These are phyloP conservation scores for Hydrotaea diabolus DNA, from an alignment of 2,888 invertebrate species.

Conservation along the genomic window DNA sequence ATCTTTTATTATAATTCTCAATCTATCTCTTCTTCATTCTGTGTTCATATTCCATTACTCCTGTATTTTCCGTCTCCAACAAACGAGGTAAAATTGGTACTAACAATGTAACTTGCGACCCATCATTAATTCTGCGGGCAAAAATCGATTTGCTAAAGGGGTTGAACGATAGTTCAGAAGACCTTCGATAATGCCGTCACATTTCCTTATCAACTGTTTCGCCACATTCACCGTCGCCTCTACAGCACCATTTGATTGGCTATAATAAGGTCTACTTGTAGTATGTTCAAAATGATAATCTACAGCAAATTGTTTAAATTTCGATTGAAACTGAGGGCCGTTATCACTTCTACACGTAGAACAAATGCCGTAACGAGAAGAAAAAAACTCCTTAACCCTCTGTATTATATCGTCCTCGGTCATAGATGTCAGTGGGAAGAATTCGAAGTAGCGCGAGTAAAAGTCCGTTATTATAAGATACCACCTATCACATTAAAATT, in stretches of 20 bases:
- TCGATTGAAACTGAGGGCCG: slow-evolving; percentile 34
- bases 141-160: too few relatives aligned
- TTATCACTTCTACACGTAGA: slow-evolving; percentile 39
- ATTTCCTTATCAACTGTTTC: slow-evolving; percentile 43
- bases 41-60: too few relatives aligned
- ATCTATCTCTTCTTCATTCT: too few relatives aligned
- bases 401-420: slow-evolving; percentile 37
- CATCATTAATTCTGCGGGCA: too few relatives aligned
- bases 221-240: slow-evolving; percentile 43
- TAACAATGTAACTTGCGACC: too few relatives aligned
- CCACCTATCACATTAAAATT: slow-evolving; percentile 47
- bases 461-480: slow-evolving; percentile 10
- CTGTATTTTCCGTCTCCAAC: too few relatives aligned
- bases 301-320: slow-evolving; percentile 38
- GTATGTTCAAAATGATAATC: too few relatives aligned
- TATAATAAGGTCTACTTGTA: slow-evolving; percentile 29
- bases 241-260: slow-evolving; percentile 39
- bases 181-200: slow-evolving; percentile 15
- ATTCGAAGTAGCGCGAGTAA: too few relatives aligned
- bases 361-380: too few relatives aligned
- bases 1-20: too few relatives aligned
- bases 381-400: slow-evolving; percentile 3
- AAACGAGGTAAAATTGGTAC: too few relatives aligned
- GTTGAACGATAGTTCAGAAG: slow-evolving; percentile 11
- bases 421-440: too few relatives aligned